phyloP scores from a whole-genome alignment of 2,113 vertebrate species.

The Cisticola juncidis region DNA sequence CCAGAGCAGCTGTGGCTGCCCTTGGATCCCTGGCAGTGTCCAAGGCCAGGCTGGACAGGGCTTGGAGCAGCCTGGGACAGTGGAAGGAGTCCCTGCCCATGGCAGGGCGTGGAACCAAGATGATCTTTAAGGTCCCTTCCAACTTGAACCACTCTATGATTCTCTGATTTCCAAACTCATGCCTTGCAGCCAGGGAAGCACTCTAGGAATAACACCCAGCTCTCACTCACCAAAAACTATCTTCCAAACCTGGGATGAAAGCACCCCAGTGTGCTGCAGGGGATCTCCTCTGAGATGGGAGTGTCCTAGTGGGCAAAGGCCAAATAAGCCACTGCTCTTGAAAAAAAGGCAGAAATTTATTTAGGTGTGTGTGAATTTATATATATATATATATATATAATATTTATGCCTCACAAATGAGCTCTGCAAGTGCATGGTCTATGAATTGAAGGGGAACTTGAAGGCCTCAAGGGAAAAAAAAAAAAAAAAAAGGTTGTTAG shows the following conservation, averaged over 20 bases:
- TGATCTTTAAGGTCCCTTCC: background rate
- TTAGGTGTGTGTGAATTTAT: accelerated
- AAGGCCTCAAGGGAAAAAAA: background rate
- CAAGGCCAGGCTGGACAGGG: accelerated
- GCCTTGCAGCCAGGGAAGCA: background rate
- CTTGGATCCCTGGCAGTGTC: background rate
- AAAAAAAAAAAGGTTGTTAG: background rate
- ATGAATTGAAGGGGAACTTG: background rate
- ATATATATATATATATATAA: background rate
- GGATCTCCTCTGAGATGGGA: background rate
- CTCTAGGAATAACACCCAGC: background rate
- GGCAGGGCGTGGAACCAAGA: background rate
- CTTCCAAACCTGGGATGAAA: background rate
- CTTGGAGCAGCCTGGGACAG: accelerated
- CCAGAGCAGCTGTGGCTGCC: background rate
- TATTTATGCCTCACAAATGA: background rate
- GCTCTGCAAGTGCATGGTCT: background rate
- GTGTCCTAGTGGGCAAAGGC: background rate
- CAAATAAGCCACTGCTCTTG: background rate
- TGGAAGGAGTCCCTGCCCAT: background rate
- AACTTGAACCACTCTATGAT: too few species aligned
- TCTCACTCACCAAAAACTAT: background rate
- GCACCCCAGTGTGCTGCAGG: background rate
- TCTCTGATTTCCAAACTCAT: background rate
- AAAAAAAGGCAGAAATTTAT: background rate